phyloP scores from a whole-genome alignment of 2,113 vertebrate species.

The Heterotilapia buettikoferi region DNA sequence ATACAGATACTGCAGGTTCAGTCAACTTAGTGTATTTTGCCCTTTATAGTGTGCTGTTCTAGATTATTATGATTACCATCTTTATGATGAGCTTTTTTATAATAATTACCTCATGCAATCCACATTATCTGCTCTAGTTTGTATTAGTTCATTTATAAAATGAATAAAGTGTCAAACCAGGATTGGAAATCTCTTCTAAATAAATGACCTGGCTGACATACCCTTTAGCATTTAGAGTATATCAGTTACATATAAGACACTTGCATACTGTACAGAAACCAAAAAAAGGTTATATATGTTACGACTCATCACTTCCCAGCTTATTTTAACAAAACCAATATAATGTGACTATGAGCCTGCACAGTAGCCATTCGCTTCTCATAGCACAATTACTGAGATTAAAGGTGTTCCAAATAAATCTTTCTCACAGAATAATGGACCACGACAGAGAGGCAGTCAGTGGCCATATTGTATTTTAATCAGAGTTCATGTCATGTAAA shows the following conservation, averaged over 20 bases:
- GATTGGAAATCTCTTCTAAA: not conserved
- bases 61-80: not conserved
- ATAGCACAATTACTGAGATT: not conserved
- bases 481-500: not conserved
- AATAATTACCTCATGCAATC: not conserved
- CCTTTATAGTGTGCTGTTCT: not conserved
- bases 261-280: not conserved
- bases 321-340: not conserved
- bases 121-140: not conserved
- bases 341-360: not conserved
- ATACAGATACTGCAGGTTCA: not conserved
- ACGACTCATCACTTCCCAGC: not conserved
- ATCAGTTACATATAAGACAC: not conserved
- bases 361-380: not conserved
- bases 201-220: not conserved
- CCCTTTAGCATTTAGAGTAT: not conserved
- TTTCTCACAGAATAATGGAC: not conserved
- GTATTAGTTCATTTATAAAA: not conserved
- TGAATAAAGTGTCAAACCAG: not conserved
- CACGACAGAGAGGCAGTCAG: not conserved
- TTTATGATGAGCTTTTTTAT: not conserved
- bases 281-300: not conserved
- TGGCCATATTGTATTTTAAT: not conserved
- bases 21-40: not conserved
- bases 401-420: not conserved